Base-by-base conservation (phyloP, 37 sponge, comb jelly and placozoan genomes). In the Hexactinellida sp. region DNA sequence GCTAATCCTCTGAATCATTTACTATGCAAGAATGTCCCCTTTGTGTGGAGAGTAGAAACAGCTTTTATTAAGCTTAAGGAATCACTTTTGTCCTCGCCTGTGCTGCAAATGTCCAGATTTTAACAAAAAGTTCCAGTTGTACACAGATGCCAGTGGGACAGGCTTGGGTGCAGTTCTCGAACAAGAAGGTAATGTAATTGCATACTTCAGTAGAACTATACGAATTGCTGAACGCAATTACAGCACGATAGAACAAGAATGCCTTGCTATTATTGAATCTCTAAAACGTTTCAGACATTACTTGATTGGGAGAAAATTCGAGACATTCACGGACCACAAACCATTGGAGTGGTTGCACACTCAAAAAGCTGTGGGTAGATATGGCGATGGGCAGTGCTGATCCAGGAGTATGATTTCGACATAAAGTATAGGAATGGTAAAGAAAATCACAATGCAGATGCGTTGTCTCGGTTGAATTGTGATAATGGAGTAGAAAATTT, bases 111-210 rank as follows among this genome's bases (percentile, higher is more conserved):
- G 38, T 32, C 86, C 88, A 37, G 87, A 87, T 10, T 87, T 87
- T 34, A 23, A 85, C 24, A 36, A 36, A 24, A 86, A 86, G 1
- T 87, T 87, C 37, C 37, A 36, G 1, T 38, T 86, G 25, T 51
- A 55, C 23, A 86, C 88, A 51, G 88, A 87, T 34, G 85, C 88
- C 25, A 86, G 86, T 87, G 39, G 85, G 85, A 10, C n/a, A 13
- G 85, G 88, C 1, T 38, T 87, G 19, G 76, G 76, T 63, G 34
- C 76, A 63, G 76, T 63, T 63, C 30, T 63, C 3, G 76, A 25
- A 63, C 34, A 87, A 38, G 54, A 85, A 24, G 54, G 28, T 54
- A 5, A 24, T 24, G 55, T 63, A 25, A 63, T 63, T 23, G 76
- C 34, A 41, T 28, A 38, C 21, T 47, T 36, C 32, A 36, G 37